These are phyloP conservation scores for Rhynchotus rufescens DNA, from an alignment of 2,797 vertebrate genomes.

Conservation along the genomic window DNA sequence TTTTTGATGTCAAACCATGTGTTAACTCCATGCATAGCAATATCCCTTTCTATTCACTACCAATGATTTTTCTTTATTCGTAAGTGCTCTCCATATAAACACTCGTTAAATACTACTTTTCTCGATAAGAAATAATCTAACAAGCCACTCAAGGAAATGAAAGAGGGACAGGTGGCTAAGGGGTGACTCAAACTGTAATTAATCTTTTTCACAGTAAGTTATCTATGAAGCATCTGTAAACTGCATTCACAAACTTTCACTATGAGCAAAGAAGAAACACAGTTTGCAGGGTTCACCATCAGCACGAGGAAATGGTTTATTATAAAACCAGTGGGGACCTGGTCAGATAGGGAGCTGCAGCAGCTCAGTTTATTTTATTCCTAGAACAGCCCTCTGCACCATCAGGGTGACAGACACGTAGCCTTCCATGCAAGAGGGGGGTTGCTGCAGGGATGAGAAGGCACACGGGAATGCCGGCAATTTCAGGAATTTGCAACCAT, in stretches of 20 bases:
- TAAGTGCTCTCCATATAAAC: background rate
- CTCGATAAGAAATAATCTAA: conserved; percentile 20
- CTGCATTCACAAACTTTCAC: background rate
- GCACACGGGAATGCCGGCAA: conserved; percentile 11
- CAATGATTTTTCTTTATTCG: background rate
- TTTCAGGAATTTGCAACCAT: conserved; percentile 44
- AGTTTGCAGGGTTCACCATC: background rate
- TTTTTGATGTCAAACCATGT: background rate
- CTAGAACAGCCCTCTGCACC: background rate
- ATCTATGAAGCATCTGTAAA: conserved; percentile 20
- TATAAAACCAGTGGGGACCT: background rate
- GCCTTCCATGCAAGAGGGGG: background rate
- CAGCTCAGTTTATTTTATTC: background rate
- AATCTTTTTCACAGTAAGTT: conserved; percentile 37
- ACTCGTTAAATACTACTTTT: background rate
- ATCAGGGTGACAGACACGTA: background rate
- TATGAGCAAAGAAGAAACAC: background rate
- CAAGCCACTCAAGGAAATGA: background rate
- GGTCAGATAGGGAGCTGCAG: rapidly evolving
- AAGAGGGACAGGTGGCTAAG: conserved; percentile 21
- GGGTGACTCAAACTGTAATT: conserved; percentile 23
- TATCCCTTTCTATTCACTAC: background rate
- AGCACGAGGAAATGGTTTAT: background rate
- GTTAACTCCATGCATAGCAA: background rate
- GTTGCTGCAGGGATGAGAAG: conserved; percentile 28